A percentile compares a stretch with the other conserved stretches of the same genome.
These are phyloP conservation scores for Bradypus variegatus DNA, from an alignment of 2,797 vertebrate species.

Conservation along the genomic window DNA sequence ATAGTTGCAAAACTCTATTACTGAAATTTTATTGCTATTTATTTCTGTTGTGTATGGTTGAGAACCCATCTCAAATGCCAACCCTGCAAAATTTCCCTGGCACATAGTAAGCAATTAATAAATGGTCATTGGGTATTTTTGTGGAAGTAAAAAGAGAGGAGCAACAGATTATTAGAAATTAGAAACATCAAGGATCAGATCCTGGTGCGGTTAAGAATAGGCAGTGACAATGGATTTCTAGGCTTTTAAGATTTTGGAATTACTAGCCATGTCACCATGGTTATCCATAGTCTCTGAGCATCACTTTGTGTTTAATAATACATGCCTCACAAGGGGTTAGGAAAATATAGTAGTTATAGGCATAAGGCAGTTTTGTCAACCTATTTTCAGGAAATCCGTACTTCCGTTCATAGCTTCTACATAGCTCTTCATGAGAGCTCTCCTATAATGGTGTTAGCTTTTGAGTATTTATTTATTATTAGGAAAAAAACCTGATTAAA, in stretches of 20 bases:
- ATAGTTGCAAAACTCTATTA: background rate
- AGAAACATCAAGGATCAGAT: background rate
- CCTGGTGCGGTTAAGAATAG: background rate
- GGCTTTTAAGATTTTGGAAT: background rate
- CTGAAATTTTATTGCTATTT: background rate
- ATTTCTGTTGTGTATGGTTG: background rate
- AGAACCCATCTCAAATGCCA: slow-evolving; percentile 21
- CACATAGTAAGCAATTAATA: background rate
- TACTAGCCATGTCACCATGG: background rate
- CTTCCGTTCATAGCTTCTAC: background rate
- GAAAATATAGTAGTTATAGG: background rate
- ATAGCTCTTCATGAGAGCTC: background rate
- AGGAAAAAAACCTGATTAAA: background rate
- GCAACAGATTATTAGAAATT: background rate
- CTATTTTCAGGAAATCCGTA: slow-evolving; percentile 11
- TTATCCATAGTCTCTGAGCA: background rate
- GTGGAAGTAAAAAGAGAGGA: background rate
- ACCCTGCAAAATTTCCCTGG: background rate
- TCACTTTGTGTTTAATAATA: background rate
- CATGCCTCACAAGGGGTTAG: background rate
- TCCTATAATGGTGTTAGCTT: background rate
- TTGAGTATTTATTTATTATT: slow-evolving; percentile 30
- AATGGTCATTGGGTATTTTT: background rate
- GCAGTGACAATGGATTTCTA: background rate
- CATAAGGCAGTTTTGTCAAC: background rate